Evolutionary conservation across 1,140 invertebrate genomes (phyloP).

Genomic region (honey bee (Apis mellifera)): DNA sequence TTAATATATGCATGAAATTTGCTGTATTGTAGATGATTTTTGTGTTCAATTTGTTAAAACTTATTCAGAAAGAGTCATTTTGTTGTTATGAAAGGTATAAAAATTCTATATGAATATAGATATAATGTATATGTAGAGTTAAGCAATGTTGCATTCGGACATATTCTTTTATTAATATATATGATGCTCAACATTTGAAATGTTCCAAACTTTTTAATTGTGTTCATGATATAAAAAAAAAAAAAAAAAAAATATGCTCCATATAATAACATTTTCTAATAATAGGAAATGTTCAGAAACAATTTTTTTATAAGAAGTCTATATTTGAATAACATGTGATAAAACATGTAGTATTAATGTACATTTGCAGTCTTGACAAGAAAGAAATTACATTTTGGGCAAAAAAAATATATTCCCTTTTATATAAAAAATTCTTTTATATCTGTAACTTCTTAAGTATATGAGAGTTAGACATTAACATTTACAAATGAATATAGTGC

Average conservation of each 20-base stretch:
- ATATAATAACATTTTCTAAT: constrained; percentile 50
- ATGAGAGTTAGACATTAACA: constrained; percentile 4
- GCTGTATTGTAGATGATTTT: constrained; percentile 53
- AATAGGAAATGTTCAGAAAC: constrained; percentile 45
- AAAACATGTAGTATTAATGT: constrained; percentile 46
- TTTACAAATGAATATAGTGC: constrained; percentile 8
- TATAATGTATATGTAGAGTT: constrained; percentile 58
- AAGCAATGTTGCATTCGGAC: constrained; percentile 69
- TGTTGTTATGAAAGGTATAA: constrained; percentile 61
- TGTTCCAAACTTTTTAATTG: constrained; percentile 67
- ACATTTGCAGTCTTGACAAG: constrained; percentile 19
- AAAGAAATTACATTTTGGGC: constrained; percentile 14
- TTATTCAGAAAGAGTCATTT: constrained; percentile 62
- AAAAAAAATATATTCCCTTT: constrained; percentile 35
- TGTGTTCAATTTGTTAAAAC: constrained; percentile 66
- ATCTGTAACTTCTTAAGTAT: constrained; percentile 27
- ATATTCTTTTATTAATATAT: constrained; percentile 68
- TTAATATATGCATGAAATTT: constrained; percentile 52
- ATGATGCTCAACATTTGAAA: constrained; percentile 65
- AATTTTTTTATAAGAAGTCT: constrained; percentile 52
- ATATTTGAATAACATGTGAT: constrained; percentile 34
- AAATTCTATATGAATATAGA: constrained; percentile 62
- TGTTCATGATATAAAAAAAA: constrained; percentile 55
- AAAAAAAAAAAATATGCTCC: constrained; percentile 34
- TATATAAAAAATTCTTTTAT: constrained; percentile 50